Percentiles rank a stretch among this genome's conserved stretches.
Evolutionary conservation across 2,113 vertebrate species (phyloP).

Genomic region (Aramus guarauna): DNA sequence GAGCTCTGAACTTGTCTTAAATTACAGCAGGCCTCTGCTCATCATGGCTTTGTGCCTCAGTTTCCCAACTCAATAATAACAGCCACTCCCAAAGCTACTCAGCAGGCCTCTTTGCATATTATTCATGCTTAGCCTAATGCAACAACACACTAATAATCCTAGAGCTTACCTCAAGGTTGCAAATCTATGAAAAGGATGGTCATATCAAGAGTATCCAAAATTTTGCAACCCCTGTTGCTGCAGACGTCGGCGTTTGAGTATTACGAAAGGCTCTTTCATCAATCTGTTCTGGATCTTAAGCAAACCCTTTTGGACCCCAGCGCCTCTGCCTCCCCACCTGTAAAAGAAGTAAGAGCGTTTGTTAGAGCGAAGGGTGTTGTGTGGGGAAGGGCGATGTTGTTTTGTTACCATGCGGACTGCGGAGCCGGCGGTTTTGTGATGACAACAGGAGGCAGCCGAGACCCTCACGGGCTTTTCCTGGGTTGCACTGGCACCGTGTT

Average conservation of each 20-base stretch:
- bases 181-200: not conserved
- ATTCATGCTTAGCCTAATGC: accelerated
- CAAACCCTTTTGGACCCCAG: not conserved
- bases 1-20: not conserved
- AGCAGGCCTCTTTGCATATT: not conserved
- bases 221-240: accelerated
- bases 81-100: not conserved
- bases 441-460: not conserved
- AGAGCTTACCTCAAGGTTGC: too few species aligned
- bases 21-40: not conserved
- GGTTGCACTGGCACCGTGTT: not conserved
- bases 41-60: accelerated
- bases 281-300: not conserved
- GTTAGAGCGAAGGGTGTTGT: not conserved
- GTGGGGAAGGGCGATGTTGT: not conserved
- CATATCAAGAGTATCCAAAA: not conserved
- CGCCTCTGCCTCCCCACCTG: not conserved
- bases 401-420: not conserved
- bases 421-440: not conserved
- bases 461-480: not conserved
- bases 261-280: not conserved
- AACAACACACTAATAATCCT: accelerated
- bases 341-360: not conserved
- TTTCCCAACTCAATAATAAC: not conserved
- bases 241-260: accelerated